Evolutionary conservation across 2,113 vertebrate species (phyloP), one percentile per base, ranked within the genome.

Genomic region (Peromyscus californicus): DNA sequence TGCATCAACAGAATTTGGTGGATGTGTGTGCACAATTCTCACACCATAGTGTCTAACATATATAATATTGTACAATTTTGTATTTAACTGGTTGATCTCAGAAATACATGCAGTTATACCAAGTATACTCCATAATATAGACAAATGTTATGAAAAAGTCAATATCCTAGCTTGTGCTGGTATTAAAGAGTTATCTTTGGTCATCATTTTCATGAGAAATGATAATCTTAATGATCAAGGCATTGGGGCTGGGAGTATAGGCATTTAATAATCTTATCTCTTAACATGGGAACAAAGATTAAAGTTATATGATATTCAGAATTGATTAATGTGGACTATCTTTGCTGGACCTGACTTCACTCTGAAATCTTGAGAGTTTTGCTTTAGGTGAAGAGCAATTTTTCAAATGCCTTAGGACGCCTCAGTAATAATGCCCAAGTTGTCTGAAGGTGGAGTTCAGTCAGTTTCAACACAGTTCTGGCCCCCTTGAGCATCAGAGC

Each of bases 321-420:
- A 61, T 96, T 88, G 12, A 80, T 88, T 61, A 78, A 42, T 93
- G 5, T 36, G 19, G 3, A 36, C 48, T 74, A 45, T 19, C 39
- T 80, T 95, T 93, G 36, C 89, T 74, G 29, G 74, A 63, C 17
- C 22, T 85, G 61, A 36, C 74, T 85, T 89, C 10, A 82, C 80
- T 65, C 51, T 80, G 63, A 31, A 61, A 67, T 83, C 69, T 93
- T 89, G 31, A 92, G 54, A 74, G 80, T 85, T 96, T 89, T 79
- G 33, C 51, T 87, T 78, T 54, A 67, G 29, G 17, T 86, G 36
- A 85, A 85, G n/a, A 92, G 0, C 79, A 24, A 33, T 39, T 93
- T 95, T 63, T 90, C 5, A 45, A 76, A 95, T 93, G 51, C 26
- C 89, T 91, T 82, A 42, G 70, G 9, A 93, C 84, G 16, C 57